These are phyloP conservation scores for Magallana gigas DNA, from an alignment of 1,140 invertebrate genomes.

Conservation along the genomic window DNA sequence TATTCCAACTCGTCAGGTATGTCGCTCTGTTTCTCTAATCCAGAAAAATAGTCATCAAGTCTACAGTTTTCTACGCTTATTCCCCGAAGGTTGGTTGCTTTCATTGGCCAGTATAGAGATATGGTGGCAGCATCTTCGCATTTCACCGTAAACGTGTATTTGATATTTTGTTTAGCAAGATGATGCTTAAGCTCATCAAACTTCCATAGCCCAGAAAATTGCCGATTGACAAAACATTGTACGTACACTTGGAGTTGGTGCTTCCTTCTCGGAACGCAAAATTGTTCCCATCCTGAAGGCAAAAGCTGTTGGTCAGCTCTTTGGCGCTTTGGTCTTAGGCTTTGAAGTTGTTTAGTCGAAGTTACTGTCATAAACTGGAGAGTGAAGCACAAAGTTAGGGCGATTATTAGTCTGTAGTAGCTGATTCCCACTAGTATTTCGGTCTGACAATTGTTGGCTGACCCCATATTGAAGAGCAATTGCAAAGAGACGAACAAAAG, in stretches of 20 bases:
- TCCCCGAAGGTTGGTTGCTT: slow-evolving; percentile 44
- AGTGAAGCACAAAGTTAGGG: neutral
- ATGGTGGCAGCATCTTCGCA: slow-evolving; percentile 49
- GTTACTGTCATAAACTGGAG: neutral
- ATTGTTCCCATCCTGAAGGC: slow-evolving; percentile 16
- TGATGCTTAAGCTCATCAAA: slow-evolving; percentile 51
- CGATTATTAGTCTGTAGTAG: neutral
- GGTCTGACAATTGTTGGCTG: neutral
- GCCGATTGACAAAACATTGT: slow-evolving; percentile 20
- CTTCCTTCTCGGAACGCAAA: neutral
- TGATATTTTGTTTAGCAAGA: slow-evolving; percentile 27
- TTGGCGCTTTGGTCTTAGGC: neutral
- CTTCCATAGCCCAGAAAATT: slow-evolving; percentile 54
- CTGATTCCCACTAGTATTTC: neutral
- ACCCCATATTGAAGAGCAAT: neutral
- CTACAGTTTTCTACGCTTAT: slow-evolving; percentile 50
- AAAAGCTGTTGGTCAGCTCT: neutral
- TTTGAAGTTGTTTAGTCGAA: neutral
- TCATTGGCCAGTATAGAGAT: slow-evolving; percentile 58
- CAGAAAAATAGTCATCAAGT: slow-evolving; percentile 55
- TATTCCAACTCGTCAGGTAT: slow-evolving; percentile 50
- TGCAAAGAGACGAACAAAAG: neutral
- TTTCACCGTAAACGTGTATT: slow-evolving; percentile 51
- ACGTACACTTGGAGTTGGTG: neutral
- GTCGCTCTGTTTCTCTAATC: slow-evolving; percentile 22